Base-by-base conservation (phyloP, 1,140 invertebrate genomes). In the Drosophila arawakana region DNA sequence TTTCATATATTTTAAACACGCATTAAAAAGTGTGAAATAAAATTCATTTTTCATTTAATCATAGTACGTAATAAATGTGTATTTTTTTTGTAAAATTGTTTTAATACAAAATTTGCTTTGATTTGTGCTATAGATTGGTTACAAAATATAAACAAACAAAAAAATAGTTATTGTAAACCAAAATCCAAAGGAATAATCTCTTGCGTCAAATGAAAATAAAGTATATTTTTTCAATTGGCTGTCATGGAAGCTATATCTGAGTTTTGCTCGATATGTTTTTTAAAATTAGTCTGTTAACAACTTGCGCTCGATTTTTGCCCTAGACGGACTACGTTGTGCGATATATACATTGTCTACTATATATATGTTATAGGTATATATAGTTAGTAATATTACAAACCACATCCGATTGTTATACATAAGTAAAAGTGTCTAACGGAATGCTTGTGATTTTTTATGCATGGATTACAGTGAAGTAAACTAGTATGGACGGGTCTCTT, bases 21-120 rank as follows among this genome's bases (percentile, higher is more conserved):
- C 7, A 30, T 7, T 0, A 15, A 61, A 11, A 46, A 13, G 3
- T 6, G 3, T 8, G 8, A 10, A 39, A 37, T 15, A 1, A 47
- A 49, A 34, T 34, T 34, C 34, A 47, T 63, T 62, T 54, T 46
- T 21, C n/a, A 13, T 13, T 13, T 7, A 18, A 34, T 43, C 49
- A 10, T 47, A 21, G 9, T 9, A 52, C 10, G 44, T 65, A 65
- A 35, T 57, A 65, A 65, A 50, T 41, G 37, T 80, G 54, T 80
- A 66, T 78, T 70, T 80, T 70, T 70, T 80, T 70, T 59, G 73
- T 73, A 77, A 74, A 77, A 70, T 39, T 41, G 41, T 54, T 55
- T 68, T 44, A 54, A 78, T 85, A 84, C 66, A 81, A 79, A 82
- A 75, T 41, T 58, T 52, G 30, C 43, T 65, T 75, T 52, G 61